Percentiles rank a stretch among this genome's conserved stretches.
phyloP scores from a whole-genome alignment of 2,113 vertebrate species.

The Delphinapterus leucas region DNA sequence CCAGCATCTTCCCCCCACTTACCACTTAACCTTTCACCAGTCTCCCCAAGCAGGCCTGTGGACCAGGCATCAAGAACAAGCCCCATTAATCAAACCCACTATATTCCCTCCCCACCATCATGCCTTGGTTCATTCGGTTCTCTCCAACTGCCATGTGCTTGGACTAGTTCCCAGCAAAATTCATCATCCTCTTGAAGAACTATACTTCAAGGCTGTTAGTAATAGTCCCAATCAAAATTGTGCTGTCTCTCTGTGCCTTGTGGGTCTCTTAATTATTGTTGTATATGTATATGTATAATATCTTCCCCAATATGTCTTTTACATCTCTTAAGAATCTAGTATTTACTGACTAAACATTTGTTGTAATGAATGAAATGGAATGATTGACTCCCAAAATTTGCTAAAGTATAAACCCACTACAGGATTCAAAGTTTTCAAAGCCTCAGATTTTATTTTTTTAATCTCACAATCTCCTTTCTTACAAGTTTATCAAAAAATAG shows the following conservation, averaged over 20 bases:
- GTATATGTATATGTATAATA: neutral
- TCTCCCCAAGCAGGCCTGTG: rapidly evolving
- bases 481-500: conserved; percentile 21
- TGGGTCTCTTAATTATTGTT: neutral
- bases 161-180: neutral
- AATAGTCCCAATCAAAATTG: neutral
- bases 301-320: neutral
- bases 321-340: neutral
- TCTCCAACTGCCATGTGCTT: neutral
- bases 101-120: neutral
- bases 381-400: neutral
- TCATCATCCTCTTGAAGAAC: neutral
- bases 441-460: neutral
- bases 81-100: neutral
- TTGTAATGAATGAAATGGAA: neutral
- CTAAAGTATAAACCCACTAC: neutral
- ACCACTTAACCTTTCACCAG: neutral
- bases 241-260: neutral
- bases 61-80: neutral
- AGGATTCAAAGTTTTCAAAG: neutral
- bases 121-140: neutral
- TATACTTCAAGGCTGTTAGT: neutral
- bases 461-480: neutral
- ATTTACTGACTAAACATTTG: neutral
- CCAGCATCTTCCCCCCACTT: neutral